Evolutionary conservation across 2,888 invertebrate species (phyloP), one percentile per base, ranked within the genome.

Genomic region (Rhynchonema sp.): DNA sequence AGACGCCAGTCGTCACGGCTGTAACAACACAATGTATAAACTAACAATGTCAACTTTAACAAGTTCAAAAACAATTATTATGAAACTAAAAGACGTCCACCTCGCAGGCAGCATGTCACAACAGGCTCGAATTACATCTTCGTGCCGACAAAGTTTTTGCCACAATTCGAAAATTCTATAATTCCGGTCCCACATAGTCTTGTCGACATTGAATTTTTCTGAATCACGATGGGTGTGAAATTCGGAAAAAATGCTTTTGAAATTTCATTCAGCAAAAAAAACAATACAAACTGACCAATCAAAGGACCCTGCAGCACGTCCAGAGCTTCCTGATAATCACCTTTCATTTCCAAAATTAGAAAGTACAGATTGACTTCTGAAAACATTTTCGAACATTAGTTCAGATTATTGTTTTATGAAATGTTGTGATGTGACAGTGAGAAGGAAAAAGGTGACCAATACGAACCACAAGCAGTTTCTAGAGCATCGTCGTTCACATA

Each of bases 341-440:
- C 82, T 73, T 77, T 71, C 58, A 73, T 69, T 68, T 88, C 83
- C 56, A 88, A 76, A 63, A 94, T 85, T 79, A 89, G 85, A 60
- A 92, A 78, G 75, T 90, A 91, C 54, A 94, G 79, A 61, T 87
- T 83, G 0, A 90, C 84, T 74, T 96, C 94, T 75, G n/a, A n/a
- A n/a, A n/a, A n/a, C n/a, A n/a, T n/a, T n/a, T n/a, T 38, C 17
- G 38, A 38, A 6, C 38, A 38, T 38, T 38, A 13, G 6, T 38
- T 38, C 17, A 38, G 38, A n/a, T n/a, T n/a, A n/a, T n/a, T n/a
- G n/a, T n/a, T n/a, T n/a, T n/a, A n/a, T n/a, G n/a, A n/a, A n/a
- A n/a, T n/a, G n/a, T n/a, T n/a, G n/a, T n/a, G n/a, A n/a, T n/a
- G n/a, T n/a, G 6, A 38, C 38, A 38, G 38, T 13, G 17, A 6